Base-by-base conservation (phyloP, 2,888 invertebrate species). In the Mallateleia sp. region DNA sequence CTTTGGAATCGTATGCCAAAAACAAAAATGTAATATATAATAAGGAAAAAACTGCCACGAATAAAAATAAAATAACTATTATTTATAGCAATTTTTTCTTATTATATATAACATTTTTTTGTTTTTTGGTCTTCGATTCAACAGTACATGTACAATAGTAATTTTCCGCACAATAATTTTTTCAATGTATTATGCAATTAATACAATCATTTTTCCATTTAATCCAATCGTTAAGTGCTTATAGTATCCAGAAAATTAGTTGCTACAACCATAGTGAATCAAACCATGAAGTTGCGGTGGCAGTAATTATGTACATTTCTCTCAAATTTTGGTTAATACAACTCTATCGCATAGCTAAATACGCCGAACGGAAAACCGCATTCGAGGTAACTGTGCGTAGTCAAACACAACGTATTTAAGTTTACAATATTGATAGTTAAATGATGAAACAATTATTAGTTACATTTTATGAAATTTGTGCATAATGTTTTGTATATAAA, bases 281-380 rank as follows among this genome's bases (percentile, higher is more conserved):
- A 54, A 69, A 54, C 69, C 54, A 69, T 69, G 72, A 60, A 74
- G 34, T 60, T 74, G 72, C 34, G 72, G 50, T 52, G n/a, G 28
- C 42, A 75, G 28, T 64, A 75, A 75, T 75, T 75, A 64, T 75
- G 75, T 64, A 64, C 54, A 45, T 75, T 64, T 64, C 75, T 75
- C 54, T 64, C 64, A 64, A 75, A 75, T 42, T 75, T 64, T 64
- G n/a, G 64, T 62, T 64, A 54, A 75, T 42, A 54, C 75, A 75
- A 54, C 54, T 75, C 54, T 42, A 54, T 75, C 38, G 52, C 28
- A 54, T 42, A 54, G 64, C 42, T 64, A 64, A 75, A 62, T 75
- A 64, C 47, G 20, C 9, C 22, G 64, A 75, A 64, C 32, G 14
- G 75, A 64, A 64, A 62, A 75, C 75, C 64, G 47, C 64, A 75